Percentiles rank a stretch among this genome's conserved stretches.
Evolutionary conservation across 2,888 invertebrate genomes (phyloP).

Genomic region (Argyra leucocephala): DNA sequence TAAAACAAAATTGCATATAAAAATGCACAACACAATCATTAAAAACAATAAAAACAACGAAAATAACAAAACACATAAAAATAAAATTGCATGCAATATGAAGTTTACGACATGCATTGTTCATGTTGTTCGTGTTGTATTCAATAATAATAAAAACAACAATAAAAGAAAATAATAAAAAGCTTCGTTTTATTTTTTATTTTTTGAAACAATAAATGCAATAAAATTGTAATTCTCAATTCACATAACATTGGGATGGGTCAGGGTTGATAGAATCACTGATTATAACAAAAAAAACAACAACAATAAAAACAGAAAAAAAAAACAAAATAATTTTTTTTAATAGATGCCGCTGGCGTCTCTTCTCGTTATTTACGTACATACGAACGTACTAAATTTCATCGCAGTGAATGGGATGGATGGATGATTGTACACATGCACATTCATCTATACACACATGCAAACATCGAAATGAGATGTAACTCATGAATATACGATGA

Average conservation of each 20-base stretch:
- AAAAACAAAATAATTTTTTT: background rate
- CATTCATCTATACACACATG: too few species aligned
- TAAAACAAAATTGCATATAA: background rate
- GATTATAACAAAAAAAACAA: too few species aligned
- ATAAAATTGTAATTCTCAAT: background rate
- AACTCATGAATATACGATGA: too few species aligned
- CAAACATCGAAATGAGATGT: too few species aligned
- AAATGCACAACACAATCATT: background rate
- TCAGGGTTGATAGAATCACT: background rate
- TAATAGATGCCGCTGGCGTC: background rate
- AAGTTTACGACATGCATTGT: background rate
- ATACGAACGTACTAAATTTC: too few species aligned
- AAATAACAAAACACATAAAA: background rate
- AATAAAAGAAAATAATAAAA: background rate
- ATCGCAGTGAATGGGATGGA: too few species aligned
- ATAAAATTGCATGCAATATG: constrained; percentile 1
- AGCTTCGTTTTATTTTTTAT: background rate
- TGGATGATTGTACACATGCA: too few species aligned
- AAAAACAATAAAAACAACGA: background rate
- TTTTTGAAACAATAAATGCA: background rate
- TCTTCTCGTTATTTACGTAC: background rate
- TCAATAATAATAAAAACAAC: background rate
- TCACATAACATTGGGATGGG: background rate
- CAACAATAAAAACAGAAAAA: too few species aligned
- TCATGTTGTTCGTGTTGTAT: background rate